Evolutionary conservation across 2,888 invertebrate genomes (phyloP), one percentile per base, ranked within the genome.

Genomic region (Hipparchia sbordonii): DNA sequence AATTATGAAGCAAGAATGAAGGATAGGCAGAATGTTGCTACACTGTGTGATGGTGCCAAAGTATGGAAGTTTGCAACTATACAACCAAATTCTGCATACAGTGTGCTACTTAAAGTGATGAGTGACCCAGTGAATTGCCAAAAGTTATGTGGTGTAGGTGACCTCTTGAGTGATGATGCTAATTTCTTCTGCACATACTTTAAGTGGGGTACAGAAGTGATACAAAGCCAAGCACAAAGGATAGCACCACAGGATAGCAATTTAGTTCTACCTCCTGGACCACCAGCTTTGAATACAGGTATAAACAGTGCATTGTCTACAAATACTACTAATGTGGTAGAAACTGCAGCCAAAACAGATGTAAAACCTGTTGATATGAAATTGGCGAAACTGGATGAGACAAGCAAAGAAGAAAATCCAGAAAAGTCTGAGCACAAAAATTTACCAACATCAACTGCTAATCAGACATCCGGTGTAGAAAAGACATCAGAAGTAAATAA

Each of bases 131-230:
- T 79, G 2, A 78, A 76, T 13, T 93, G 93, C 75, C 79, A 84
- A n/a, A 85, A 83, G 76, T 80, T 89, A 4, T 93, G 93, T 80
- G 84, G 85, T 5, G 80, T 78, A 1, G 80, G 78, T 3, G 86
- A 86, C 9, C 46, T 87, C 7, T 23, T 79, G 0, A 84, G 83
- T 74, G 81, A 80, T 8, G 87, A 90, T 13, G 84, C 85, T 0
- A 91, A 89, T 69, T 88, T 81, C 73, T 90, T 80, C 73, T 93
- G 93, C 79, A 92, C 90, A 80, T 93, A 90, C 79, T 93, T 82
- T 74, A 87, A 89, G 75, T 91, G 87, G 89, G 91, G 91, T 12
- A 77, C 78, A 13, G 84, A 85, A 39, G 74, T 84, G 63, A 78
- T 91, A 51, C 61, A 76, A 65, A 74, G 54, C 59, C 48, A 52